Evolutionary conservation across 2,113 vertebrate genomes (phyloP).

Genomic region (human): DNA sequence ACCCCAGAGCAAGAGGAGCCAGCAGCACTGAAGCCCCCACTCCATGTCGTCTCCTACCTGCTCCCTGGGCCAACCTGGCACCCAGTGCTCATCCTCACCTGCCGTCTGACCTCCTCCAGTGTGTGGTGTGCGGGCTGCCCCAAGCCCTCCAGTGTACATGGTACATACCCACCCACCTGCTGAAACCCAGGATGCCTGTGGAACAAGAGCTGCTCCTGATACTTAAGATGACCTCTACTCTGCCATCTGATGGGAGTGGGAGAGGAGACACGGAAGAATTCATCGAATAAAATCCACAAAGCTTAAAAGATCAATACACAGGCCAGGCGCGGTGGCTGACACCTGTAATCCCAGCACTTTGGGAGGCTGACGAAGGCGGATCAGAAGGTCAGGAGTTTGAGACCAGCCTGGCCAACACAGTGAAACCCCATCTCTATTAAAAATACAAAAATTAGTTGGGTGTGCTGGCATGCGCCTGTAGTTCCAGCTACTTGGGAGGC

Average conservation of each 20-base stretch:
- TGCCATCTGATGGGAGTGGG: background rate
- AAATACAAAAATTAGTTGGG: too few relatives aligned
- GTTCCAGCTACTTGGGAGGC: too few relatives aligned
- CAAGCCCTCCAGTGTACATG: background rate
- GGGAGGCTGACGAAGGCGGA: too few relatives aligned
- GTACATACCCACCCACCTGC: background rate
- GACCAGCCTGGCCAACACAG: too few relatives aligned
- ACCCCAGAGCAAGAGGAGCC: background rate
- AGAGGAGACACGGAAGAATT: background rate
- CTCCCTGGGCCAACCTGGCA: background rate
- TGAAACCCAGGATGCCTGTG: background rate
- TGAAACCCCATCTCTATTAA: too few relatives aligned
- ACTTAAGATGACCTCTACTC: background rate
- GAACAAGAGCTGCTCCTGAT: background rate
- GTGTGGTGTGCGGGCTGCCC: too few relatives aligned
- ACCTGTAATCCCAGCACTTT: too few relatives aligned
- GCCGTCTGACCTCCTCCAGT: fast-evolving
- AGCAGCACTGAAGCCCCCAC: background rate
- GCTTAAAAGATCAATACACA: background rate
- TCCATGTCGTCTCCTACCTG: background rate
- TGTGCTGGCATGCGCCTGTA: too few relatives aligned
- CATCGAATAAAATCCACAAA: background rate
- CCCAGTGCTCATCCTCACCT: background rate
- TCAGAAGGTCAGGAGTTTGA: too few relatives aligned
- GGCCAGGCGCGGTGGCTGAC: too few relatives aligned